Evolutionary conservation across 2,797 vertebrate species (phyloP), one percentile per base, ranked within the genome.

Genomic region (Cirrhinus molitorella): DNA sequence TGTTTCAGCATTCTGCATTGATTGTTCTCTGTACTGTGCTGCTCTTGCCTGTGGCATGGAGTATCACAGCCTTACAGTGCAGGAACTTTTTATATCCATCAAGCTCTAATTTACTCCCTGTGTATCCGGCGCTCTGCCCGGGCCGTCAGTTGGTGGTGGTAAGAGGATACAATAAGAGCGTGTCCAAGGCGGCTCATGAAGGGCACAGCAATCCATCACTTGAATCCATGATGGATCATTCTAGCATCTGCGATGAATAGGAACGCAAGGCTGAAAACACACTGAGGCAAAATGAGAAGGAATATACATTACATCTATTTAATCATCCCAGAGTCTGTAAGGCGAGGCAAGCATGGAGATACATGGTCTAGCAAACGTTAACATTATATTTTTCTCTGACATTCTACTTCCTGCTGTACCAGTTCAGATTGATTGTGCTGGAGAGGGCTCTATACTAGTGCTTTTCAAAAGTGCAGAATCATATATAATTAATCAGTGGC

Each of bases 241-340:
- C 84, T 81, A 81, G 91, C 90, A 91, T 93, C 89, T 88, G 87
- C 86, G 86, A 93, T 94, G 94, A 94, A 95, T 93, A 93, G 91
- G 91, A 92, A 93, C 80, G 88, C 90, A 91, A 92, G 90, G 90
- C 88, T 10, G 34, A 91, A 94, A 94, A 94, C 91, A 93, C 91
- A 93, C 89, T 86, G 89, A 92, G 88, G 89, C 91, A 92, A 93
- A 92, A 88, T 57, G 71, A 86, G 89, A 79, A 92, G 86, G 88
- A 92, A 94, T 94, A 94, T 93, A 94, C 92, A 92, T 94, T 94
- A 92, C 93, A 94, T 92, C 92, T 92, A 92, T 94, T 94, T 94
- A 95, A 94, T 94, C 92, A 95, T 93, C 87, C 51, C 65, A 76
- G n/a, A 89, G 61, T 82, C 85, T 83, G 91, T 92, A 90, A 92